These are phyloP conservation scores for Zeuzera pyrina DNA, from an alignment of 2,888 invertebrate genomes.

Conservation along the genomic window DNA sequence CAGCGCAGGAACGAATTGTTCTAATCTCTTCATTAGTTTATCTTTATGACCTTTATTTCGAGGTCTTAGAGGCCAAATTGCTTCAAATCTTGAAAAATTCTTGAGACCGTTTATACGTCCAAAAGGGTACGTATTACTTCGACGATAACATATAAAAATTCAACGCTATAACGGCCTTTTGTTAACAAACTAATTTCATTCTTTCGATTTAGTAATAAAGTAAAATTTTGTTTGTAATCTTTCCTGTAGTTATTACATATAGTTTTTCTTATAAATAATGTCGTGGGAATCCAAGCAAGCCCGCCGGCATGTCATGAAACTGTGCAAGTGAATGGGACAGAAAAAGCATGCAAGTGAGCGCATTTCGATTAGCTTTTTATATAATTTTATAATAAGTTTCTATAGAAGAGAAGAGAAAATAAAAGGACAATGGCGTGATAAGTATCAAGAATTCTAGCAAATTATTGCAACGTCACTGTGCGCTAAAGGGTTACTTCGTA, in stretches of 20 bases:
- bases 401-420: too few species aligned
- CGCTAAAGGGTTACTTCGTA: too few species aligned
- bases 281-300: conserved; percentile 75
- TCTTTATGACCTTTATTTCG: conserved; percentile 22
- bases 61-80: conserved; percentile 23
- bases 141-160: not conserved
- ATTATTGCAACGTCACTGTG: too few species aligned
- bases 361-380: conserved; percentile 36
- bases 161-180: not conserved
- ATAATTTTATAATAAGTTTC: too few species aligned
- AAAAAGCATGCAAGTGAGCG: conserved; percentile 30
- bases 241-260: conserved; percentile 10
- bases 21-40: conserved; percentile 42
- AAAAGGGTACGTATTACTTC: conserved; percentile 27
- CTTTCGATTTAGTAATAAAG: conserved; percentile 5
- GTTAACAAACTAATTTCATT: not conserved
- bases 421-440: too few species aligned
- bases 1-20: conserved; percentile 30
- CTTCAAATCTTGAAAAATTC: conserved; percentile 21
- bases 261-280: conserved; percentile 31
- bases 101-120: conserved; percentile 32
- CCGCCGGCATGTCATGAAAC: conserved; percentile 73
- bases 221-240: conserved; percentile 8
- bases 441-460: too few species aligned
- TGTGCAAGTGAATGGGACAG: conserved; percentile 47